phyloP scores from a whole-genome alignment of 2,888 invertebrate species.

The Drosophila kanekoi region DNA sequence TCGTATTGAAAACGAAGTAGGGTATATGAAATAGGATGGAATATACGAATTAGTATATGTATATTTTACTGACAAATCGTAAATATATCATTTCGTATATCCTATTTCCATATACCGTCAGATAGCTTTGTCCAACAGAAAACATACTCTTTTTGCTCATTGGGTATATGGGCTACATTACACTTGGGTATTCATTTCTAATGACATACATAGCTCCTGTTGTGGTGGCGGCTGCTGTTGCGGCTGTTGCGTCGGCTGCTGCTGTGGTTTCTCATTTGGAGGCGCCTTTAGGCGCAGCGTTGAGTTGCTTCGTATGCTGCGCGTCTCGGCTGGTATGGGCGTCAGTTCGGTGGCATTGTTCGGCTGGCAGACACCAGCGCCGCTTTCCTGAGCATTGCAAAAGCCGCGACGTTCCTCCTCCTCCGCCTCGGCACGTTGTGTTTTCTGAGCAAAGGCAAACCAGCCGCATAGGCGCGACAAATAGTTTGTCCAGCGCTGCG shows the following conservation, averaged over 20 bases:
- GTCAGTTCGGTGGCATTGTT: slow-evolving; percentile 49
- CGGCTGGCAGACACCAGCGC: slow-evolving; percentile 24
- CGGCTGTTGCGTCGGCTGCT: slow-evolving; percentile 30
- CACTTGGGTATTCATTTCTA: neutral
- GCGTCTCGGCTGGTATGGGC: slow-evolving; percentile 65
- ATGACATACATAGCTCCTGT: slow-evolving; percentile 55
- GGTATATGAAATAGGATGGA: too few relatives aligned
- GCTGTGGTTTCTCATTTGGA: slow-evolving; percentile 10
- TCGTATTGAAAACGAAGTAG: too few relatives aligned
- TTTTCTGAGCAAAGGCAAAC: slow-evolving; percentile 56
- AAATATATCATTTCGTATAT: too few relatives aligned
- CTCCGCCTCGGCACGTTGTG: slow-evolving; percentile 47
- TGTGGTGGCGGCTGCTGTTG: slow-evolving; percentile 34
- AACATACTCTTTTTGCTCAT: too few relatives aligned
- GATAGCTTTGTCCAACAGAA: too few relatives aligned
- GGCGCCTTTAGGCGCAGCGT: slow-evolving; percentile 33
- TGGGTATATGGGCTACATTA: too few relatives aligned
- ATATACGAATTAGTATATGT: too few relatives aligned
- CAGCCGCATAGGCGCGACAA: slow-evolving; percentile 80
- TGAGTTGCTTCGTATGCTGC: slow-evolving; percentile 53
- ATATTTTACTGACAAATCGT: too few relatives aligned
- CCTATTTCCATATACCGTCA: too few relatives aligned
- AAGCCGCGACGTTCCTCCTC: slow-evolving; percentile 79
- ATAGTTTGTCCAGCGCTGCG: slow-evolving; percentile 77
- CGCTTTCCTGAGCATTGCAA: slow-evolving; percentile 75